A percentile compares a stretch with the other conserved stretches of the same genome.
phyloP scores from a whole-genome alignment of 2,888 invertebrate species.

The Limnephilus marmoratus region DNA sequence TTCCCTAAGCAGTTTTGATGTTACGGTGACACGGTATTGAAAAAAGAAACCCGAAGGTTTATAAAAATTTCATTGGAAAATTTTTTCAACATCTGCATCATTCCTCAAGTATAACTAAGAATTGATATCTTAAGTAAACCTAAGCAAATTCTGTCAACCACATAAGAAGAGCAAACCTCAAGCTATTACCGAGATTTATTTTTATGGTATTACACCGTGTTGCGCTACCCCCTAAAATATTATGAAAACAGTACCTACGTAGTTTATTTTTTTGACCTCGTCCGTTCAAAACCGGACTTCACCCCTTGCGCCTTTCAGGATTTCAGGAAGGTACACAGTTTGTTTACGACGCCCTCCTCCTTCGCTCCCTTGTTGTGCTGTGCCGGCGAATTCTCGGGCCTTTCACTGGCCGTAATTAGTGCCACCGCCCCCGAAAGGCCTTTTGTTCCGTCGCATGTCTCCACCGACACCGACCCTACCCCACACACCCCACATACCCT shows the following conservation, averaged over 20 bases:
- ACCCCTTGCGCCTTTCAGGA: neutral
- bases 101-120: too few relatives aligned
- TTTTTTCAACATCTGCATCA: too few relatives aligned
- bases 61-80: too few relatives aligned
- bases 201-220: too few relatives aligned
- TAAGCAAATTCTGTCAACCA: too few relatives aligned
- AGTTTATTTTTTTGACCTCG: neutral
- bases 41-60: too few relatives aligned
- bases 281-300: neutral
- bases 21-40: too few relatives aligned
- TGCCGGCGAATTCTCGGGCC: constrained; percentile 6
- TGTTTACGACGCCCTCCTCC: neutral
- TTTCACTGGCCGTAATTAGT: constrained; percentile 45
- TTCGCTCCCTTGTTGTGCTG: neutral
- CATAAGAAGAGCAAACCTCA: too few relatives aligned
- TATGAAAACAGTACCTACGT: neutral
- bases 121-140: too few relatives aligned
- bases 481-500: neutral
- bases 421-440: constrained; percentile 32
- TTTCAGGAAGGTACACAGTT: neutral
- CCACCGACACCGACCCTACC: neutral
- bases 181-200: too few relatives aligned
- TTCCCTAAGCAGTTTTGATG: too few relatives aligned
- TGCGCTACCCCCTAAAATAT: too few relatives aligned
- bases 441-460: constrained; percentile 5